Percentiles rank a stretch among this genome's conserved stretches.
Evolutionary conservation across 2,113 vertebrate species (phyloP).

Genomic region (Psephotus haematonotus): DNA sequence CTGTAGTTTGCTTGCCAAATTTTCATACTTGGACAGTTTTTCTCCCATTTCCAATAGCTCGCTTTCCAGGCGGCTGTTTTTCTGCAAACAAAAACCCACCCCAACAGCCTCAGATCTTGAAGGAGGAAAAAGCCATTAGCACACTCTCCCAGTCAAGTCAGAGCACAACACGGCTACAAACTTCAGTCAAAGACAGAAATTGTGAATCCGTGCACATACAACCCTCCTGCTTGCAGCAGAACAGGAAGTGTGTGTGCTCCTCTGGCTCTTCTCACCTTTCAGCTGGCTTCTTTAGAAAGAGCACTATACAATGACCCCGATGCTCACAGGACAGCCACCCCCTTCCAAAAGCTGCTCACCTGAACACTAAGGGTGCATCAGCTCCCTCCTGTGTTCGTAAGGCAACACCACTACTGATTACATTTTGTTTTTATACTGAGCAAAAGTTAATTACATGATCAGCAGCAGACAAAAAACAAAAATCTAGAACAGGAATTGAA

Average conservation of each 20-base stretch:
- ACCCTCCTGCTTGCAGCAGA: neutral
- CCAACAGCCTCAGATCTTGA: neutral
- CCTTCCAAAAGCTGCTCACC: neutral
- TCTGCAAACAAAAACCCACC: conserved; percentile 71
- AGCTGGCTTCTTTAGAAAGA: neutral
- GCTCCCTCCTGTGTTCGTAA: neutral
- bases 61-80: conserved; percentile 87
- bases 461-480: neutral
- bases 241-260: rapidly evolving
- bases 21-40: conserved; percentile 82
- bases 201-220: neutral
- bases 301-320: too few relatives aligned
- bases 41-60: conserved; percentile 87
- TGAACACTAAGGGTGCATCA: neutral
- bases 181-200: neutral
- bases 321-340: neutral
- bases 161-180: neutral
- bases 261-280: neutral
- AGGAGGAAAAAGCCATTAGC: neutral
- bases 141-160: neutral
- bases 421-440: neutral
- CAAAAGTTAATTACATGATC: neutral
- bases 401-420: neutral
- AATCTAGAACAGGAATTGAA: neutral
- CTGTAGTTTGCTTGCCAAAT: conserved; percentile 85